Base-by-base conservation (phyloP, 2,888 invertebrate genomes). In the Caenorhabditis doughertyi region DNA sequence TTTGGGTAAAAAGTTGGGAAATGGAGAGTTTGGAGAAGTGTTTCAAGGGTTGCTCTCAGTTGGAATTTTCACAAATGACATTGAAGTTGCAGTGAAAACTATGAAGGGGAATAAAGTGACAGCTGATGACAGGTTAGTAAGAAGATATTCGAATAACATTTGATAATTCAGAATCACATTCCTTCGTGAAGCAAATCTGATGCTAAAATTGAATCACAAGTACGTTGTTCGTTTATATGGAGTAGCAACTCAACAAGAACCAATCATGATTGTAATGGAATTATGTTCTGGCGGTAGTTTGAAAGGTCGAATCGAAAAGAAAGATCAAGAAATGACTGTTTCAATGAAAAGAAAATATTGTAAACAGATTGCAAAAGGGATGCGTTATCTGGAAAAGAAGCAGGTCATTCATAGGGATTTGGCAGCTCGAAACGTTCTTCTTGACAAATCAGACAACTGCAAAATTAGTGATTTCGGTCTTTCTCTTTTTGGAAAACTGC, bases 241-340 rank as follows among this genome's bases (percentile, higher is more conserved):
- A 4, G 87, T 89, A 13, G 87, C 88, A 25, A 84, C 87, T 4
- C 87, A 85, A 64, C 85, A 83, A 51, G 80, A 88, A 47, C 89
- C 89, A 56, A 87, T 89, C 13, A 88, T 89, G 87, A 89, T 89
- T 42, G 87, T 88, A 25, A 89, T 89, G 89, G 89, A 88, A 47
- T 32, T 85, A 44, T 87, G 85, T 9, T 51, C 82, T 0, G 87
- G 84, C 2, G 87, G 88, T 29, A 83, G 84, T 65, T 71, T 88
- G 29, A 51, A 81, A 32, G 67, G 51, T 7, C 47, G 68, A 60
- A 53, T 82, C 27, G 60, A 71, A 7, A 56, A 68, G 35, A 67
- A 71, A 47, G 62, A 62, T 5, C 53, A 60, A 4, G 49, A 42
- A 21, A 27, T 82, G 21, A 47, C 16, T 2, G 13, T 3, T 0